Percentiles rank a stretch among this genome's conserved stretches.
Conservation (phyloP, 2,888 invertebrate genomes). For the Plagiodera versicolora region DNA sequence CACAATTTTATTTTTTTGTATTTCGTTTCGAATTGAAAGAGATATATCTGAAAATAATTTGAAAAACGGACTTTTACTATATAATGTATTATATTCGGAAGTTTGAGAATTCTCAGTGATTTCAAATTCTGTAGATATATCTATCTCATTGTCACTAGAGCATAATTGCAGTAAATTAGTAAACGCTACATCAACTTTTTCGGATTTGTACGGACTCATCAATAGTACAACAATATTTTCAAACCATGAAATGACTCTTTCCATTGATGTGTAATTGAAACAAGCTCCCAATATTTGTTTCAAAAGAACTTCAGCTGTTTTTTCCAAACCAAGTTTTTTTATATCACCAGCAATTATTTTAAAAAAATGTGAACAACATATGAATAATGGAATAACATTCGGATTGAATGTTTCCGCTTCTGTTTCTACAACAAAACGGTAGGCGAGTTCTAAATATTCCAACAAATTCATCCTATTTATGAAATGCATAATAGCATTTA, state of each 20-base stretch:
- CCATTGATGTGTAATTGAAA: slow-evolving; percentile 1
- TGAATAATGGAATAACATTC: slow-evolving; percentile 1
- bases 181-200: not conserved
- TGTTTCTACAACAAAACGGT: slow-evolving; percentile 1
- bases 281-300: slow-evolving; percentile 9
- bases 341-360: slow-evolving; percentile 11
- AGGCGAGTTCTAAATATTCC: slow-evolving; percentile 5
- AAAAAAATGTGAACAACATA: slow-evolving; percentile 15
- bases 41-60: slow-evolving; percentile 6
- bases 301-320: slow-evolving; percentile 1
- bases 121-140: not conserved
- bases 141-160: slow-evolving; percentile 2
- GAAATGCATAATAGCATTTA: slow-evolving; percentile 9
- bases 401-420: slow-evolving; percentile 1
- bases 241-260: not conserved
- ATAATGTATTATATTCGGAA: not conserved
- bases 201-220: not conserved
- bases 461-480: slow-evolving; percentile 2
- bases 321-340: slow-evolving; percentile 10
- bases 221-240: slow-evolving; percentile 5
- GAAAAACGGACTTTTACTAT: slow-evolving; percentile 11
- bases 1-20: not conserved
- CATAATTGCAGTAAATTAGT: not conserved
- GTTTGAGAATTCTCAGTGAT: too few relatives aligned
- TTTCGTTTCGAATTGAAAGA: not conserved